Base-by-base conservation (phyloP, 2,797 vertebrate genomes). In the Coregonus ussuriensis region DNA sequence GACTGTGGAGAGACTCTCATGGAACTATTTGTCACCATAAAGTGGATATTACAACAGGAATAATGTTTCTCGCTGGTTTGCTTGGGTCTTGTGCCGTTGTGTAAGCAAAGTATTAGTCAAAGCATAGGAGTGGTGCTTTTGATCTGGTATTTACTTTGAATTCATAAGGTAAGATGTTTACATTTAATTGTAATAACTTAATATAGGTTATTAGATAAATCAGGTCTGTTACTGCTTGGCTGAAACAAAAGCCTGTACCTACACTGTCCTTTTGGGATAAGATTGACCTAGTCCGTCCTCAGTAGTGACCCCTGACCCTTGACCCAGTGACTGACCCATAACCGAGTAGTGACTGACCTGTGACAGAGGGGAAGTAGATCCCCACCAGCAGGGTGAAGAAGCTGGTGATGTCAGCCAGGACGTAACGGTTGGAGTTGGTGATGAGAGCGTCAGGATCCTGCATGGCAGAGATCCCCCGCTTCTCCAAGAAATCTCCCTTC, bases 291-390 rank as follows among this genome's bases (percentile, higher is more conserved):
- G 59, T 63, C 59, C 13, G 59, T 63, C 2, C 59, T 9, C 21
- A 25, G 21, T 21, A 25, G n/a, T 63, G 59, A 25, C 59, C 3
- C 21, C 21, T 25, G 21, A 63, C 59, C 59, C 21, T 25, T 62
- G 59, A 62, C 59, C n/a, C 21, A 9, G 59, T 21, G 21, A 62
- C 59, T 63, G 18, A 29, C n/a, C 21, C 29, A 5, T 72, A 73
- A 9, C 33, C n/a, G 4, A 71, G 47, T 9, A 21, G 4, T 71
- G 69, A 76, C 93, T 84, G 72, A 99, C 98, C 98, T 94, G 98
- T 99, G 84, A 99, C 98, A 0, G 98, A 99, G 3, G 98, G 98
- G 86, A 99, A 99, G 89, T 99, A 99, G 90, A 99, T 99, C 81
- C 98, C 98, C 0, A 99, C 98, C 73, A 99, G 92, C 85, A 99